Evolutionary conservation across 92 coral and sea anemone species (phyloP).

Genomic region (Porites rus): DNA sequence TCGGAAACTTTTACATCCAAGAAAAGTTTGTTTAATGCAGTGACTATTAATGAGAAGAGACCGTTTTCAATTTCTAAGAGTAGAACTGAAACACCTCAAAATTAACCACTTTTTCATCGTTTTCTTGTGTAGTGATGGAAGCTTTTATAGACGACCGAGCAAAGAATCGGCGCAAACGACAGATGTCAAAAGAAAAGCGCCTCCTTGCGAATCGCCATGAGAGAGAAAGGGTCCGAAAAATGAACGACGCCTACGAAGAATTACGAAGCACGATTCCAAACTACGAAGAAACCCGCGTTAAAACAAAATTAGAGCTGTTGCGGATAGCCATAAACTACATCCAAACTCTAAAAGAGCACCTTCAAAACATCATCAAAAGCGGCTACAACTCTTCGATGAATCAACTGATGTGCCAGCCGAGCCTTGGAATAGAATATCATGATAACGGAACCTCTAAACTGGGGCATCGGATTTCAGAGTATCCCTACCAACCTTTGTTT

Average conservation of each 20-base stretch:
- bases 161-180: constrained; percentile 30
- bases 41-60: too few relatives aligned
- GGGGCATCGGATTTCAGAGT: constrained; percentile 4
- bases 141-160: not conserved
- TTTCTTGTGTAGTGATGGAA: constrained; percentile 16
- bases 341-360: constrained; percentile 49
- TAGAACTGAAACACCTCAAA: too few relatives aligned
- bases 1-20: too few relatives aligned
- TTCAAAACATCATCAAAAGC: not conserved
- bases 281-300: constrained; percentile 55
- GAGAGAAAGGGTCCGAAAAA: constrained; percentile 71
- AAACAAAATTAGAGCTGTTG: constrained; percentile 62
- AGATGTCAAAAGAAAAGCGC: constrained; percentile 50
- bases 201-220: constrained; percentile 67
- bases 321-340: constrained; percentile 69
- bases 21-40: too few relatives aligned
- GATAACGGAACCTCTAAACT: not conserved
- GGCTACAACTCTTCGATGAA: constrained; percentile 14
- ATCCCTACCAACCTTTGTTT: constrained; percentile 23
- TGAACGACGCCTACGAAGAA: constrained; percentile 73
- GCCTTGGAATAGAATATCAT: constrained; percentile 15
- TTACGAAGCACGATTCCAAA: constrained; percentile 59
- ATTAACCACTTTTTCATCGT: too few relatives aligned
- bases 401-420: not conserved
- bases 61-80: too few relatives aligned